Conservation (phyloP, 2,888 invertebrate genomes). For the Drosophila stalkeri region DNA sequence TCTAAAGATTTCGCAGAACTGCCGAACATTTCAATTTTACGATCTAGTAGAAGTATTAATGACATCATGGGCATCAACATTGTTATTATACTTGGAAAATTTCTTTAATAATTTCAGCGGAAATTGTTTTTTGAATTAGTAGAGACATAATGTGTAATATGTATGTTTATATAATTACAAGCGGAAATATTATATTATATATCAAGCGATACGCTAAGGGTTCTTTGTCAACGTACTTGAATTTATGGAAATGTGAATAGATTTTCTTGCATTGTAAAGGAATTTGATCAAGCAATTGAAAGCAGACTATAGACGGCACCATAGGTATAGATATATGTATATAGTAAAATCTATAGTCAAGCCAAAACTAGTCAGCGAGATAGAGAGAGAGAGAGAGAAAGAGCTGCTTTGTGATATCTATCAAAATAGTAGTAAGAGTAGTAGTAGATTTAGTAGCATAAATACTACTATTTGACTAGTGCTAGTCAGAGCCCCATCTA, state of each 20-base stretch:
- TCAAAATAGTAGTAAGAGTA: background rate
- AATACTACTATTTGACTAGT: background rate
- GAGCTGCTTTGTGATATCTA: no score
- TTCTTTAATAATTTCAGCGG: slow-evolving; percentile 10
- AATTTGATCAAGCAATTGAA: background rate
- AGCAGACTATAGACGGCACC: background rate
- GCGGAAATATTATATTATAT: slow-evolving; percentile 2
- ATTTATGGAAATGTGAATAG: slow-evolving; percentile 5
- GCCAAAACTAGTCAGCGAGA: no score
- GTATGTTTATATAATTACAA: background rate
- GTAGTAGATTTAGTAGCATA: background rate
- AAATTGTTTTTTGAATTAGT: background rate
- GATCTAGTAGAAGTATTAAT: background rate
- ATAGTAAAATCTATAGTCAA: background rate
- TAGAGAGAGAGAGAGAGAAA: no score
- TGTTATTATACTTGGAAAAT: background rate
- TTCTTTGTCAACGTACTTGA: background rate
- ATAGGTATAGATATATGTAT: background rate
- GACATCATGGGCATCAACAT: slow-evolving; percentile 7
- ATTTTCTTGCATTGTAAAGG: background rate
- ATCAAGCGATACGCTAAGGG: background rate
- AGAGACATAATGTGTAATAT: background rate
- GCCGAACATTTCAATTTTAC: background rate
- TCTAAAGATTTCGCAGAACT: background rate
- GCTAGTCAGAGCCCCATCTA: background rate